Conservation (phyloP, 2,113 vertebrate species). For the Tamias sibiricus region DNA sequence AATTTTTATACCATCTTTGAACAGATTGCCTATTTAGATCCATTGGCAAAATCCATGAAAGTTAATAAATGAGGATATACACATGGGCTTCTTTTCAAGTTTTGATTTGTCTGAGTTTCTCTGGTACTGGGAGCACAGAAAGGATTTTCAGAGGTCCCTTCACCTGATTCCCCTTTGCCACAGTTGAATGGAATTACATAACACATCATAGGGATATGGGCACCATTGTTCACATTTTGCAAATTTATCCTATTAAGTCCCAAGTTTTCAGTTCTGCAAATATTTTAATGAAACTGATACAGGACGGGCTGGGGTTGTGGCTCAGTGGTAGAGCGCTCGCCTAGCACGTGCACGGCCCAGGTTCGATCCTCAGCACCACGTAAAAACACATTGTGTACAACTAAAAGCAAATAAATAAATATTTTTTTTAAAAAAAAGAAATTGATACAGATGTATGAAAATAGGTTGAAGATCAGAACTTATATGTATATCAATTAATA, state of each 20-base stretch:
- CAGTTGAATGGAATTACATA: not conserved
- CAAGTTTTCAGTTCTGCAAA: no score
- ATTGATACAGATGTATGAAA: no score
- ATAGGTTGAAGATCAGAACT: no score
- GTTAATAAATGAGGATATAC: not conserved
- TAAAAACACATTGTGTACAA: no score
- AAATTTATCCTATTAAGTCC: not conserved
- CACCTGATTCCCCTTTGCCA: not conserved
- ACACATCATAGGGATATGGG: not conserved
- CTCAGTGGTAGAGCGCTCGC: no score
- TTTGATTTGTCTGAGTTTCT: not conserved
- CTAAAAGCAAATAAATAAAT: no score
- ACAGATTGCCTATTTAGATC: not conserved
- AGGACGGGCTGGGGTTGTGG: no score
- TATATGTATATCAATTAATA: no score
- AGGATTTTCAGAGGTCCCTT: not conserved
- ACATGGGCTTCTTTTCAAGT: not conserved
- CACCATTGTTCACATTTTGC: not conserved
- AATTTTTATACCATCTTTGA: not conserved
- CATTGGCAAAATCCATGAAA: not conserved
- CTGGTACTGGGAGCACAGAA: not conserved
- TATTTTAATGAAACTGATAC: no score
- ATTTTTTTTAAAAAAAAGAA: no score
- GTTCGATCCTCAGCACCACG: no score
- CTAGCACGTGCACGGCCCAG: no score